These are phyloP conservation scores for Ophiothrix spiculata DNA, from an alignment of 35 echinoderm and acorn worm genomes.

Conservation along the genomic window DNA sequence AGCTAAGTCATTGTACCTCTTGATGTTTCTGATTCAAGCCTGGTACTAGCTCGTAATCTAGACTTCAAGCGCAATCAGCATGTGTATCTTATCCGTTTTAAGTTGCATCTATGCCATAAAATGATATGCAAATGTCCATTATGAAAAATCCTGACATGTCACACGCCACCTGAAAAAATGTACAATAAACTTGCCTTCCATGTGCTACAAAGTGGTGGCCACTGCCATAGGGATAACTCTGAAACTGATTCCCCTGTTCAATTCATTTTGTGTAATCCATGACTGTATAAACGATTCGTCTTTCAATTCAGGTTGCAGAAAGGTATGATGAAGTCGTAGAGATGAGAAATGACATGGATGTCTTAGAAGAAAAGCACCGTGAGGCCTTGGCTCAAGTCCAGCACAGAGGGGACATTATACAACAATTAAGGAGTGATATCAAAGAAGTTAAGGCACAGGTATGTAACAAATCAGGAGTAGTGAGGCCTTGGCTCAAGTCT, in stretches of 20 bases:
- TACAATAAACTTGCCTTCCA: too few relatives aligned
- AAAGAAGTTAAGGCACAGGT: slow-evolving; percentile 51
- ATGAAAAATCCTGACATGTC: too few relatives aligned
- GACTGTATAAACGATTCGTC: neutral
- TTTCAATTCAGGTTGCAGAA: slow-evolving; percentile 74
- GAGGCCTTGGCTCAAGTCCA: slow-evolving; percentile 71
- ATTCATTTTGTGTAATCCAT: neutral
- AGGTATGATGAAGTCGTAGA: slow-evolving; percentile 74
- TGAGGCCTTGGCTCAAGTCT: slow-evolving; percentile 65
- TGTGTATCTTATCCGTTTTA: too few relatives aligned
- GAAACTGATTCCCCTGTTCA: neutral
- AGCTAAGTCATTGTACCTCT: too few relatives aligned
- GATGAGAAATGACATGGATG: slow-evolving; percentile 49
- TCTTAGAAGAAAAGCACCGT: slow-evolving; percentile 73
- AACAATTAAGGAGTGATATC: slow-evolving; percentile 70
- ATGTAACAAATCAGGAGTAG: too few relatives aligned
- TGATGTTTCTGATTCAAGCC: too few relatives aligned
- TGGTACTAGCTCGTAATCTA: too few relatives aligned
- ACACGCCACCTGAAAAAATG: too few relatives aligned
- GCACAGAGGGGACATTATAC: slow-evolving; percentile 74
- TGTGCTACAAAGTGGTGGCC: too few relatives aligned
- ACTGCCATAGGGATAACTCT: neutral
- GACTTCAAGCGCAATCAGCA: too few relatives aligned
- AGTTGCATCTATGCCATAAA: too few relatives aligned
- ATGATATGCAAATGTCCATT: too few relatives aligned